Percentiles rank a stretch among this genome's conserved stretches.
These are phyloP conservation scores for Epinephelus coioides DNA, from an alignment of 2,797 vertebrate species.

Conservation along the genomic window DNA sequence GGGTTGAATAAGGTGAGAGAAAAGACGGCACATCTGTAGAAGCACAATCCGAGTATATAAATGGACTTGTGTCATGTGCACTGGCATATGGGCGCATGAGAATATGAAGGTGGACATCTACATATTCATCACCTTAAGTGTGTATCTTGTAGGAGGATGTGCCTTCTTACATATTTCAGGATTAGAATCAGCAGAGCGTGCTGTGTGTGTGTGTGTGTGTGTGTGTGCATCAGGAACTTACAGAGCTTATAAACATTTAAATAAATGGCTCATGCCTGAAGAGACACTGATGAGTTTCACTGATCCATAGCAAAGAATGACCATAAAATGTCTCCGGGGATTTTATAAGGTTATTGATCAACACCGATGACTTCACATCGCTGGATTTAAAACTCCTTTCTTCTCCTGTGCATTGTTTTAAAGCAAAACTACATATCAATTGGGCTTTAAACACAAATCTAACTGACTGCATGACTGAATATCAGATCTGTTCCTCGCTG, in stretches of 20 bases:
- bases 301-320: conserved; percentile 62
- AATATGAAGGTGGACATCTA: conserved; percentile 36
- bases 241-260: conserved; percentile 58
- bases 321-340: conserved; percentile 54
- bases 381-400: conserved; percentile 18
- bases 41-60: conserved; percentile 1
- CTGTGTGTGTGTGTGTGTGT: no score
- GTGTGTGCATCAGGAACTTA: conserved; percentile 48
- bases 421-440: background rate
- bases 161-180: conserved; percentile 35
- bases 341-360: conserved; percentile 57
- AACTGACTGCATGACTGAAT: conserved; percentile 8
- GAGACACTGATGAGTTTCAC: conserved; percentile 61
- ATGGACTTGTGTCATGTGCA: background rate
- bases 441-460: conserved; percentile 1
- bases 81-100: background rate
- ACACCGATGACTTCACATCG: conserved; percentile 30
- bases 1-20: background rate
- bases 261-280: conserved; percentile 66
- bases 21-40: background rate
- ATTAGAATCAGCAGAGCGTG: conserved; percentile 55
- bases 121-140: conserved; percentile 43
- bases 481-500: background rate
- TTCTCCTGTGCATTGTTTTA: conserved; percentile 22
- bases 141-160: conserved; percentile 37